These are phyloP conservation scores for Paralinhomoeus sp. DNA, from an alignment of 2,888 invertebrate species.

Conservation along the genomic window DNA sequence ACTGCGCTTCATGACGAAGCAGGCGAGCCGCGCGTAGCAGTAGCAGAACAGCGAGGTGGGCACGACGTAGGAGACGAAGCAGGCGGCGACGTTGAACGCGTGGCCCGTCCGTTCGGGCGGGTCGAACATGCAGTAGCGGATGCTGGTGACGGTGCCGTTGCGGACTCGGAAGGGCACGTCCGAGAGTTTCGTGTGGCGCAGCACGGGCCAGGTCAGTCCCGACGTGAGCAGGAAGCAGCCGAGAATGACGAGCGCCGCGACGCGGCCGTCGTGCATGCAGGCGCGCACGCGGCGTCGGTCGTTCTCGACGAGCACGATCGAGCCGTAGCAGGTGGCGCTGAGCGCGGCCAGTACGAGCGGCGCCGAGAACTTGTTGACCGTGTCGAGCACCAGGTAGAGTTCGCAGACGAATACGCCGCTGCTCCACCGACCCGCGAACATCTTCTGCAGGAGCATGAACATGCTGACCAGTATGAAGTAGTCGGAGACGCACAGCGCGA, in stretches of 20 bases:
- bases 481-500: background rate
- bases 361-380: background rate
- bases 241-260: background rate
- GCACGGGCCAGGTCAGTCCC: background rate
- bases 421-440: background rate
- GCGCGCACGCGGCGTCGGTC: background rate
- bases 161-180: no score
- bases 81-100: slow-evolving; percentile 3
- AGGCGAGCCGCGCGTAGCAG: slow-evolving; percentile 11
- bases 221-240: background rate
- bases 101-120: background rate
- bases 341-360: slow-evolving; percentile 1
- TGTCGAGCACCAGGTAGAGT: background rate
- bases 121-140: background rate
- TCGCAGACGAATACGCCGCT: background rate
- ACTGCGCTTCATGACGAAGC: slow-evolving; percentile 4
- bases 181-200: no score
- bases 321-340: slow-evolving; percentile 1
- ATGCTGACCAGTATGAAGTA: background rate
- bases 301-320: background rate
- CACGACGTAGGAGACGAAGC: slow-evolving; percentile 10
- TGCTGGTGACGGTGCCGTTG: background rate
- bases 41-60: slow-evolving; percentile 10
- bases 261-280: background rate
- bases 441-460: background rate